Percentiles rank a stretch among this genome's conserved stretches.
Conservation (phyloP, 2,797 vertebrate species). For the Phalloptychus januarius region DNA sequence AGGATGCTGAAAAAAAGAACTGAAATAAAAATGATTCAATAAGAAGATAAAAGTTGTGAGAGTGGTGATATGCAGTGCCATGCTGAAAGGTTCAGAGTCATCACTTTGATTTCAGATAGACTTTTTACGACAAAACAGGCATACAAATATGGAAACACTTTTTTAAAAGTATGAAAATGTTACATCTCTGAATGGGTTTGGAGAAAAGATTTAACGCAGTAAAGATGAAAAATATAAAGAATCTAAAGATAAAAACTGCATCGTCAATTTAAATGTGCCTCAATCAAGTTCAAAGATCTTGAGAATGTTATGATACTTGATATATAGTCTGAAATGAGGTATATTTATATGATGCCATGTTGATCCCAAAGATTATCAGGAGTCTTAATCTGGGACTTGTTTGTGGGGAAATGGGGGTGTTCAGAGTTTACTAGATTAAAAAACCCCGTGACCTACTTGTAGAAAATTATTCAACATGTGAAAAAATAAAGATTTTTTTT, state of each 20-base stretch:
- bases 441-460: slow-evolving; percentile 10
- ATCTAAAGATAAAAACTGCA: no score
- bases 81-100: background rate
- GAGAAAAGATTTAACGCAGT: no score
- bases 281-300: background rate
- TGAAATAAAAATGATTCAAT: slow-evolving; percentile 2
- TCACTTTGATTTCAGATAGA: background rate
- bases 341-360: background rate
- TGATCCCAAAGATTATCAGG: slow-evolving; percentile 18
- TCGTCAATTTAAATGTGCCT: background rate
- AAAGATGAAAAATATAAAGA: no score
- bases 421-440: slow-evolving; percentile 25
- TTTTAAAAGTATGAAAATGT: no score
- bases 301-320: background rate
- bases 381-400: slow-evolving; percentile 23
- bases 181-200: no score
- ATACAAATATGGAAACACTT: no score
- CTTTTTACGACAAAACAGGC: no score
- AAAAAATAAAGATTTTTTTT: background rate
- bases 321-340: background rate
- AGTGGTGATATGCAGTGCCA: background rate
- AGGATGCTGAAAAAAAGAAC: slow-evolving; percentile 5
- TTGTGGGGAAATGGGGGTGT: slow-evolving; percentile 4
- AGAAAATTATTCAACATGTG: background rate
- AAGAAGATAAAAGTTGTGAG: background rate